Evolutionary conservation across 2,113 vertebrate genomes (phyloP).

Genomic region (Corythaeola cristata): DNA sequence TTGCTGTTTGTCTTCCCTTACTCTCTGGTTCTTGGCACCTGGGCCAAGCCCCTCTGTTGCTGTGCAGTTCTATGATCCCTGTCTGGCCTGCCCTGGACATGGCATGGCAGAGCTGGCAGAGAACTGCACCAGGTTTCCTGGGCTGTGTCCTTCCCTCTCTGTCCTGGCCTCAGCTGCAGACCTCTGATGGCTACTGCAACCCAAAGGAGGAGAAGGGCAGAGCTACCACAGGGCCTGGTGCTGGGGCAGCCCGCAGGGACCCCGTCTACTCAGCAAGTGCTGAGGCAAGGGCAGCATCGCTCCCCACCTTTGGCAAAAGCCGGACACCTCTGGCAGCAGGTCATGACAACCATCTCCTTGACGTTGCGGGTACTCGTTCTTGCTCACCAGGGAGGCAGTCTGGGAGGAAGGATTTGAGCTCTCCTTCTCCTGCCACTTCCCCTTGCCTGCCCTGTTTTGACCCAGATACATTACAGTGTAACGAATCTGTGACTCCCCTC

Average conservation of each 20-base stretch:
- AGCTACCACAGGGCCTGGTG: background rate
- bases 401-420: background rate
- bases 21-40: background rate
- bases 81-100: background rate
- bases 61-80: background rate
- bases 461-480: slow-evolving; percentile 17
- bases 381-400: background rate
- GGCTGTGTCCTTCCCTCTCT: background rate
- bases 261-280: background rate
- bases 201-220: background rate
- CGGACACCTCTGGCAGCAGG: background rate
- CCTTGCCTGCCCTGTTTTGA: background rate
- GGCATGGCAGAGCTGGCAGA: background rate
- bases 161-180: background rate
- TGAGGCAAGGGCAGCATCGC: background rate
- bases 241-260: background rate
- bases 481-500: background rate
- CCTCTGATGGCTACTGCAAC: background rate
- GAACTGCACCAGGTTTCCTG: background rate
- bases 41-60: background rate
- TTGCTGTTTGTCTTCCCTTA: background rate
- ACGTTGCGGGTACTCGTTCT: background rate
- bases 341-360: background rate
- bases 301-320: background rate
- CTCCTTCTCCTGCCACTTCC: background rate